phyloP scores from a whole-genome alignment of 1,140 invertebrate species.

The Anastatus disparis region DNA sequence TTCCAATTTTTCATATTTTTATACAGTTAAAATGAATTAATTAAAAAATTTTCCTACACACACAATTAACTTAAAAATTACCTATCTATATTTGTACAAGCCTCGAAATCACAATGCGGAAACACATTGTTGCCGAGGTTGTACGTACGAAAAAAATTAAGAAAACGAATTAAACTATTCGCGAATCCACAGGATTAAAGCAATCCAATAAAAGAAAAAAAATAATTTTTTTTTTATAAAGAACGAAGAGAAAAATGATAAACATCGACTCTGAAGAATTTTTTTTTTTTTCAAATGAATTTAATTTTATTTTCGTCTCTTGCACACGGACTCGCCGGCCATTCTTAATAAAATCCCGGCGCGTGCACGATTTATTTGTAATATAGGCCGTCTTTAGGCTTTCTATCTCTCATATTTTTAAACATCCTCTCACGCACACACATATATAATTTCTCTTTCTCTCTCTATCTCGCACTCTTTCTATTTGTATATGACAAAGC shows the following conservation, averaged over 20 bases:
- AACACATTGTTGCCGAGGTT: not conserved
- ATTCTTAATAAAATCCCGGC: constrained; percentile 31
- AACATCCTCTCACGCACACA: constrained; percentile 8
- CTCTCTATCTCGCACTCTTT: not conserved
- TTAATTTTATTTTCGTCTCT: not conserved
- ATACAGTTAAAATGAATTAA: not conserved
- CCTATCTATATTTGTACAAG: constrained; percentile 10
- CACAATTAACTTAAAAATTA: not conserved
- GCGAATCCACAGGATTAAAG: not conserved
- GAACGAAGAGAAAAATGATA: not conserved
- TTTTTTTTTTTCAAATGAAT: not conserved
- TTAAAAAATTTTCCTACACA: too few relatives aligned
- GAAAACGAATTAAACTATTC: not conserved
- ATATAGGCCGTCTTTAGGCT: constrained; percentile 27
- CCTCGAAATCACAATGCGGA: not conserved
- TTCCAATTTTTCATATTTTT: not conserved
- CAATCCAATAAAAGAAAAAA: not conserved
- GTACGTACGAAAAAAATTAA: not conserved
- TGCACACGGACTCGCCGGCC: not conserved
- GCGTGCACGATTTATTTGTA: constrained; percentile 26
- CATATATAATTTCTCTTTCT: not conserved
- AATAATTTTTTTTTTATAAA: too few relatives aligned
- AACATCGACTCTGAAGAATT: not conserved
- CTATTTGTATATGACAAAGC: too few relatives aligned
- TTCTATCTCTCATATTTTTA: not conserved